phyloP scores from a whole-genome alignment of 2,797 vertebrate species.

The Lithobates pipiens region DNA sequence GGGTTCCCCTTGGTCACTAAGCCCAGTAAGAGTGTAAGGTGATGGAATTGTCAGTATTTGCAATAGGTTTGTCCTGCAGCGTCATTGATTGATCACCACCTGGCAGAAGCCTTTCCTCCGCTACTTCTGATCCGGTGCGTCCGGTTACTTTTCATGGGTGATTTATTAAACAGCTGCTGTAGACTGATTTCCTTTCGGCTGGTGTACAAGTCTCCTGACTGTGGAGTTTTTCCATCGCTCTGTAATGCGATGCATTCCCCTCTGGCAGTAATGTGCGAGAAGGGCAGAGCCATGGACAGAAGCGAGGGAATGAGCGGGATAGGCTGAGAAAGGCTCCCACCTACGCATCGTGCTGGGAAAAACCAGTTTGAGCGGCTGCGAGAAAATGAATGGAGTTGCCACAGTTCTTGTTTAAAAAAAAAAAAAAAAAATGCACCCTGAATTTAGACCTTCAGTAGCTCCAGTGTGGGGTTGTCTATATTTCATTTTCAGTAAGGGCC shows the following conservation, averaged over 20 bases:
- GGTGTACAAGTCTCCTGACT: not conserved
- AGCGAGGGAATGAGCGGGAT: not conserved
- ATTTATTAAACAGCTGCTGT: not conserved
- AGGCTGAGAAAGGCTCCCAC: conserved; percentile 16
- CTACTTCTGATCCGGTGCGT: not conserved
- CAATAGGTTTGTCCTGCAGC: too few relatives aligned
- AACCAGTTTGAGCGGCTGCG: conserved; percentile 34
- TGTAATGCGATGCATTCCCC: conserved; percentile 27
- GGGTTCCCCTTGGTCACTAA: too few relatives aligned
- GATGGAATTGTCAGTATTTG: too few relatives aligned
- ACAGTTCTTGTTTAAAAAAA: conserved; percentile 8
- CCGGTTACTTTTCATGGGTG: not conserved
- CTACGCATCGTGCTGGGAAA: conserved; percentile 28
- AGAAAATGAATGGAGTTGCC: not conserved
- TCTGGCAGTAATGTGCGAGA: conserved; percentile 16
- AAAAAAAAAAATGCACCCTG: too few relatives aligned
- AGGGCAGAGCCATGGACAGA: conserved; percentile 7
- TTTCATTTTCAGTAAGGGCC: too few relatives aligned
- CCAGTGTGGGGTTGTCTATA: too few relatives aligned
- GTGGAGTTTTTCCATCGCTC: not conserved
- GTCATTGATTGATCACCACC: too few relatives aligned
- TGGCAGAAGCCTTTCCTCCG: too few relatives aligned
- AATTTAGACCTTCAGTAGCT: too few relatives aligned
- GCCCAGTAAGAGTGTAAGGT: too few relatives aligned
- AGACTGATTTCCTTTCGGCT: not conserved